Conservation (phyloP, 2,888 invertebrate species). For the Seira ritae region DNA sequence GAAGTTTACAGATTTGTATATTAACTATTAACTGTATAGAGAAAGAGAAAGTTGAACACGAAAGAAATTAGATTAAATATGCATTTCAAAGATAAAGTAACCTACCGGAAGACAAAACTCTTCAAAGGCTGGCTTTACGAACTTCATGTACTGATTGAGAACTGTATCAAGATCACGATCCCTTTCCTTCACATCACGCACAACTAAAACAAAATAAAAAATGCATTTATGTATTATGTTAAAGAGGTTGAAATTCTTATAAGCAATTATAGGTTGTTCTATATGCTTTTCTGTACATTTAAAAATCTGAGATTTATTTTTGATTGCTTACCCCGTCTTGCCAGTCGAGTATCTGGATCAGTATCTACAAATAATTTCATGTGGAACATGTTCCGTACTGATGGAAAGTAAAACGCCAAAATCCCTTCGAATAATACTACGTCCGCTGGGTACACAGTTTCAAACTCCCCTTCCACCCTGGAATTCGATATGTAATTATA, state of each 20-base stretch:
- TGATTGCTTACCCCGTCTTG: slow-evolving; percentile 95
- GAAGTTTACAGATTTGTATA: slow-evolving; percentile 16
- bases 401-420: slow-evolving; percentile 97
- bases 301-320: too few species aligned
- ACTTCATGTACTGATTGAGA: slow-evolving; percentile 96
- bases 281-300: too few species aligned
- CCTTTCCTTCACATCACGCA: slow-evolving; percentile 95
- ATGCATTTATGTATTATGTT: too few species aligned
- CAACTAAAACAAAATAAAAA: slow-evolving; percentile 80
- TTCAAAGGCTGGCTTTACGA: slow-evolving; percentile 99
- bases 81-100: too few species aligned
- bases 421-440: slow-evolving; percentile 99
- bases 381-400: slow-evolving; percentile 95
- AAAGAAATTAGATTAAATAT: too few species aligned
- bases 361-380: slow-evolving; percentile 99
- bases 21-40: too few species aligned
- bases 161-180: slow-evolving; percentile 96
- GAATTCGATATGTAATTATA: slow-evolving; percentile 96
- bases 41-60: too few species aligned
- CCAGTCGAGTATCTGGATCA: slow-evolving; percentile 97
- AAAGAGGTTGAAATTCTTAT: too few species aligned
- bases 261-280: too few species aligned
- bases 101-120: slow-evolving; percentile 97
- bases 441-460: slow-evolving; percentile 95
- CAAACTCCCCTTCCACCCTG: slow-evolving; percentile 83